These are phyloP conservation scores for Eudyptes chrysolophus DNA, from an alignment of 2,113 vertebrate species.

Conservation along the genomic window DNA sequence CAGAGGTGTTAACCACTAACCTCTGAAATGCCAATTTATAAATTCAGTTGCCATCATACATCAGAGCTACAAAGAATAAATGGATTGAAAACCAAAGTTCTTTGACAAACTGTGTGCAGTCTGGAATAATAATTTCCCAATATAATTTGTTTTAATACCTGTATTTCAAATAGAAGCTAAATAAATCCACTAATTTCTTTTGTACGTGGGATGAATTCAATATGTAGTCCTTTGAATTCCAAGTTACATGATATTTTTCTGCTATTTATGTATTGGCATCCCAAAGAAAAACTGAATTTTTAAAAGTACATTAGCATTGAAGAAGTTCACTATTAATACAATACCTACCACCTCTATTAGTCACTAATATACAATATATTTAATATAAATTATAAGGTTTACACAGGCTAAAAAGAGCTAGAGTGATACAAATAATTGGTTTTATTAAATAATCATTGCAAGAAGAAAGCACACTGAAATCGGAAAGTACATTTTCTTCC, in stretches of 20 bases:
- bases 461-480: neutral
- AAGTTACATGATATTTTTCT: neutral
- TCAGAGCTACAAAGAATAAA: neutral
- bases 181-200: neutral
- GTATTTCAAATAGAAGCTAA: neutral
- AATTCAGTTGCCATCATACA: neutral
- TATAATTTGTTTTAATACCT: neutral
- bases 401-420: neutral
- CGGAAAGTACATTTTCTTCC: neutral
- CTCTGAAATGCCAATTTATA: constrained; percentile 29
- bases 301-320: neutral
- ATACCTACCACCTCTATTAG: neutral
- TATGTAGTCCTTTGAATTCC: neutral
- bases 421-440: neutral
- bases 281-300: neutral
- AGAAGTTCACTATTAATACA: neutral
- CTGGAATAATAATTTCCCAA: neutral
- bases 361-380: neutral
- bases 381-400: neutral
- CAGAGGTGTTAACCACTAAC: constrained; percentile 82
- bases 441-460: neutral
- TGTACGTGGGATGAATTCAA: neutral
- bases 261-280: neutral
- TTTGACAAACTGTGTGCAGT: neutral
- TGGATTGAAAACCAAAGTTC: neutral